Base-by-base conservation (phyloP, 64 coral and sea anemone species). In the Dendrophyllia cribrosa region DNA sequence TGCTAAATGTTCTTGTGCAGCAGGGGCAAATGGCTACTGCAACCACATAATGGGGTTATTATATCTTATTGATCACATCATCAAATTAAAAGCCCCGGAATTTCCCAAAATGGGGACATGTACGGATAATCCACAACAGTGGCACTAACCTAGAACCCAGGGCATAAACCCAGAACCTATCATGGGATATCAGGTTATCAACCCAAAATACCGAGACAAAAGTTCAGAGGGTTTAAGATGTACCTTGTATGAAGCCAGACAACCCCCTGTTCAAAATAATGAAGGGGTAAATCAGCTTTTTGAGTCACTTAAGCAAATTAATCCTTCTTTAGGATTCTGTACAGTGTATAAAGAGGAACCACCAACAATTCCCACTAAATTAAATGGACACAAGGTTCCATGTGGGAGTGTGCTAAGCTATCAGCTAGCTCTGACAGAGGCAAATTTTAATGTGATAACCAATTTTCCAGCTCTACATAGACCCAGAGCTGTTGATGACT, bases 91-190 rank as follows among this genome's bases (percentile, higher is more conserved):
- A 21, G 83, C 75, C 51, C 45, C 68, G 66, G 51, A 20, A 34
- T 93, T 93, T 68, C 83, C 91, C 44, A 85, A 52, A 75, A 58
- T 51, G 78, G 91, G 91, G 26, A 93, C 83, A 87, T 70, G 91
- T 25, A 93, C 83, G 66, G 91, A 93, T 24, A 93, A 93, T 72
- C 91, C 91, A 23, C 91, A 93, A 58, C 82, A 93, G 70, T 93
- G 83, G 83, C 91, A 93, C 77, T 79, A 93, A 87, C 91, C 91
- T 24, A 87, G 91, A 77, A 93, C 82, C 25, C 55, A 87, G 75
- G 91, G 63, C 43, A 78, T 93, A 69, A 26, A 75, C 58, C 24
- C 91, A 19, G 91, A 93, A 52, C 91, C 64, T 44, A 70, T 93
- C 49, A 87, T 93, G 83, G 91, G 91, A 50, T 93, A 87, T 76